Percentiles rank a stretch among this genome's conserved stretches.
phyloP scores from a whole-genome alignment of 2,797 vertebrate genomes.

The Parotocinclus haroldoi region DNA sequence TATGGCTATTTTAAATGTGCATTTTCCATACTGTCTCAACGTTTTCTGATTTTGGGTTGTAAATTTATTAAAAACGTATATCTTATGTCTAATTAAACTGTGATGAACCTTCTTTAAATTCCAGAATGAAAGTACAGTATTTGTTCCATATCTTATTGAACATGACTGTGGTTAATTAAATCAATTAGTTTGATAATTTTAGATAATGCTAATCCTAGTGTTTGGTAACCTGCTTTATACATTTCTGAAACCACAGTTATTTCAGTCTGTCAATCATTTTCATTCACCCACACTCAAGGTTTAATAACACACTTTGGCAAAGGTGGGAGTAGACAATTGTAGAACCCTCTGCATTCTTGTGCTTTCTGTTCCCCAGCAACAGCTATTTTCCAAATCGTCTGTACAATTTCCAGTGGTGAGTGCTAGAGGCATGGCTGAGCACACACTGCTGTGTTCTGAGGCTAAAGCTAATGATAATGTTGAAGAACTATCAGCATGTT shows the following conservation, averaged over 20 bases:
- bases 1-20: too few relatives aligned
- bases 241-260: conserved; percentile 10
- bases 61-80: too few relatives aligned
- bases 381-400: conserved; percentile 31
- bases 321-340: conserved; percentile 3
- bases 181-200: conserved; percentile 60
- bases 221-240: background rate
- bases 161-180: conserved; percentile 58
- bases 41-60: too few relatives aligned
- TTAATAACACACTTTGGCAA: conserved; percentile 21
- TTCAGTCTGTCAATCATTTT: conserved; percentile 18
- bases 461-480: conserved; percentile 43
- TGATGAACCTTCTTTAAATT: too few relatives aligned
- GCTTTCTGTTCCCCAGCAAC: conserved; percentile 33
- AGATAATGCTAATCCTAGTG: background rate
- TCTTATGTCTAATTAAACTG: too few relatives aligned
- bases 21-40: too few relatives aligned
- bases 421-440: conserved; percentile 31
- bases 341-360: conserved; percentile 1
- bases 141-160: conserved; percentile 58
- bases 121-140: background rate
- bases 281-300: conserved; percentile 18
- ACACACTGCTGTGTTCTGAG: conserved; percentile 34
- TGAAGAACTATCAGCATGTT: too few relatives aligned
- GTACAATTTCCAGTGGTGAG: conserved; percentile 34